Evolutionary conservation across 2,113 vertebrate genomes (phyloP).

Genomic region (Centropus bengalensis): DNA sequence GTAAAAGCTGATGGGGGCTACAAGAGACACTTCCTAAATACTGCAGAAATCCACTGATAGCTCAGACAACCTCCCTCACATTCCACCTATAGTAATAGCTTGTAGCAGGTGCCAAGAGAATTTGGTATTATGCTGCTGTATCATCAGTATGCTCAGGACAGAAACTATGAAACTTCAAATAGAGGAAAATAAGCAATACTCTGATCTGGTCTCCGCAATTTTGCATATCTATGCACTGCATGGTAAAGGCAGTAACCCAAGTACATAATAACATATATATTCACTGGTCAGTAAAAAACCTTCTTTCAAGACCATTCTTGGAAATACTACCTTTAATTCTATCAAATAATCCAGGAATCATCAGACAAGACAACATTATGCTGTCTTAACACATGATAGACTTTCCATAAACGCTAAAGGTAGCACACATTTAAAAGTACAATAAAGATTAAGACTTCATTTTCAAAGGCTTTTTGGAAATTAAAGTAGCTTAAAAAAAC

Average conservation of each 20-base stretch:
- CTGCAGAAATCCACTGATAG: background rate
- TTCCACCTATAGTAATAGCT: background rate
- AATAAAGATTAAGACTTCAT: background rate
- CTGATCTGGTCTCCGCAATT: background rate
- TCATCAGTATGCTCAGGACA: background rate
- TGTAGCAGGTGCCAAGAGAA: background rate
- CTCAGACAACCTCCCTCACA: background rate
- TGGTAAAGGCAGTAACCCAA: background rate
- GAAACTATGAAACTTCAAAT: background rate
- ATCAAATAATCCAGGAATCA: background rate
- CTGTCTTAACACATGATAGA: background rate
- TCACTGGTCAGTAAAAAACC: background rate
- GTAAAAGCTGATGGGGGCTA: background rate
- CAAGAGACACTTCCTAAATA: background rate
- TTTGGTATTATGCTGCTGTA: background rate
- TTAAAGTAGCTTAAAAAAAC: slow-evolving; percentile 25
- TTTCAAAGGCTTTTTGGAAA: slow-evolving; percentile 24
- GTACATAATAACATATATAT: background rate
- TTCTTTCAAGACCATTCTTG: background rate
- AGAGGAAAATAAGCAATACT: background rate
- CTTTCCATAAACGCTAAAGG: background rate
- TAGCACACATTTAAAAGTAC: background rate
- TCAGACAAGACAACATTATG: background rate
- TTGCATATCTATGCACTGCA: background rate
- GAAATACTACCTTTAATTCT: background rate